Evolutionary conservation across 2,888 invertebrate genomes (phyloP).

Genomic region (Drosophila robusta): DNA sequence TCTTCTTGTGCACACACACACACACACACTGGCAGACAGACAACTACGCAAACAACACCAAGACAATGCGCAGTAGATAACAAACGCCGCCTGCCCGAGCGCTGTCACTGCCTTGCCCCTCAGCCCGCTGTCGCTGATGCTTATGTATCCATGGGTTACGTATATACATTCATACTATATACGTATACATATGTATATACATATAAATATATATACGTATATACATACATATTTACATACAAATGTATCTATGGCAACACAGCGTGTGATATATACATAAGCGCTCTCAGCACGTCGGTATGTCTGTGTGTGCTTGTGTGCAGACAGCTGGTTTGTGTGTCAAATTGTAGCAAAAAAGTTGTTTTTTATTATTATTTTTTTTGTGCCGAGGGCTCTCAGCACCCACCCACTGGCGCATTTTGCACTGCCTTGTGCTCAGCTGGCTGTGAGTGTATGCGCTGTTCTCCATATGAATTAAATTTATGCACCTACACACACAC

Average conservation of each 20-base stretch:
- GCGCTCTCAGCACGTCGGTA: slow-evolving; percentile 19
- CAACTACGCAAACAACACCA: slow-evolving; percentile 76
- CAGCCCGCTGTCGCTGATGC: slow-evolving; percentile 30
- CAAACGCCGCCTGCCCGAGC: slow-evolving; percentile 41
- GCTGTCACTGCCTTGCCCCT: slow-evolving; percentile 39
- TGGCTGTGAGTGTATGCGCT: slow-evolving; percentile 17
- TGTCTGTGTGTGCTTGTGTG: slow-evolving; percentile 49
- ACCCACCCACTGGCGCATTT: slow-evolving; percentile 67
- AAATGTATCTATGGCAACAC: slow-evolving; percentile 54
- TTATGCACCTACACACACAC: slow-evolving; percentile 19
- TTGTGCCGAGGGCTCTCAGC: slow-evolving; percentile 42
- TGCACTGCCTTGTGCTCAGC: slow-evolving; percentile 35
- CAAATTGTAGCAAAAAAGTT: slow-evolving; percentile 75
- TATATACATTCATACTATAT: slow-evolving; percentile 11
- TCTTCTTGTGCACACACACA: slow-evolving; percentile 52
- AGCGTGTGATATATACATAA: slow-evolving; percentile 43
- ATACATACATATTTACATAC: slow-evolving; percentile 12
- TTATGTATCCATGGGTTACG: slow-evolving; percentile 33
- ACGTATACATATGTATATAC: slow-evolving; percentile 3
- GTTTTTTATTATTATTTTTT: slow-evolving; percentile 43
- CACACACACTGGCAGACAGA: slow-evolving; percentile 47
- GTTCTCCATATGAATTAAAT: slow-evolving; percentile 37
- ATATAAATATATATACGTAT: slow-evolving; percentile 17
- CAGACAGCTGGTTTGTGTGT: slow-evolving; percentile 80
- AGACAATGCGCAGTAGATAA: slow-evolving; percentile 80